Conservation (phyloP, 2,113 vertebrate species). For the Saguinus imperator region DNA sequence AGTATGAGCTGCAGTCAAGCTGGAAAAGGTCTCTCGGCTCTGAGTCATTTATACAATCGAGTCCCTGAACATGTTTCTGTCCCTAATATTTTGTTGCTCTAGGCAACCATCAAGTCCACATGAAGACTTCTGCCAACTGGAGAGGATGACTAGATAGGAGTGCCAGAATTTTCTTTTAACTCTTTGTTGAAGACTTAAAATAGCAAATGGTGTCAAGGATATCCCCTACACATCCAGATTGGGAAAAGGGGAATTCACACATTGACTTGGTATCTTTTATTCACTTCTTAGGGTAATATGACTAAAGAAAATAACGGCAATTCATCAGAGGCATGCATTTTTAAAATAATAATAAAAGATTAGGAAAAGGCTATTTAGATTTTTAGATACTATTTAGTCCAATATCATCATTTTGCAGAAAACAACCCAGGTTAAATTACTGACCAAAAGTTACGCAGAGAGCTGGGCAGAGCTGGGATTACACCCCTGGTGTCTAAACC, state of each 20-base stretch:
- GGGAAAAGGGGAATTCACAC: not conserved
- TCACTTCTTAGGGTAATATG: not conserved
- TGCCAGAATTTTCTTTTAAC: constrained; percentile 66
- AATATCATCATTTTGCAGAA: not conserved
- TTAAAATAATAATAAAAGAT: not conserved
- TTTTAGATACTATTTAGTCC: not conserved
- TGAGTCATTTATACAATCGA: constrained; percentile 70
- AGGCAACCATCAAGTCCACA: constrained; percentile 77
- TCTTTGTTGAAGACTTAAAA: constrained; percentile 64
- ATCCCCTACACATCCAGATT: not conserved
- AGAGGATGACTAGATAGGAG: constrained; percentile 52
- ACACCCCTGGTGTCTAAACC: not conserved
- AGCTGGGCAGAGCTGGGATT: not conserved
- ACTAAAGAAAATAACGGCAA: not conserved
- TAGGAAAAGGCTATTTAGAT: not conserved
- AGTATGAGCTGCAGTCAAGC: constrained; percentile 31
- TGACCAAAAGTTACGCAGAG: not conserved
- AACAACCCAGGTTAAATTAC: not conserved
- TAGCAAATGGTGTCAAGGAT: constrained; percentile 18
- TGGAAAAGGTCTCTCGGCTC: constrained; percentile 63
- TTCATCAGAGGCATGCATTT: not conserved
- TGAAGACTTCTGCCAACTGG: constrained; percentile 75
- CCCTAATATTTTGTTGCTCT: constrained; percentile 79
- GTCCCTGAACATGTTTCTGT: constrained; percentile 69
- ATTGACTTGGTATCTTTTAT: not conserved